Percentiles rank a stretch among this genome's conserved stretches.
Evolutionary conservation across 2,113 vertebrate species (phyloP).

Genomic region (Hippocampus abdominalis): DNA sequence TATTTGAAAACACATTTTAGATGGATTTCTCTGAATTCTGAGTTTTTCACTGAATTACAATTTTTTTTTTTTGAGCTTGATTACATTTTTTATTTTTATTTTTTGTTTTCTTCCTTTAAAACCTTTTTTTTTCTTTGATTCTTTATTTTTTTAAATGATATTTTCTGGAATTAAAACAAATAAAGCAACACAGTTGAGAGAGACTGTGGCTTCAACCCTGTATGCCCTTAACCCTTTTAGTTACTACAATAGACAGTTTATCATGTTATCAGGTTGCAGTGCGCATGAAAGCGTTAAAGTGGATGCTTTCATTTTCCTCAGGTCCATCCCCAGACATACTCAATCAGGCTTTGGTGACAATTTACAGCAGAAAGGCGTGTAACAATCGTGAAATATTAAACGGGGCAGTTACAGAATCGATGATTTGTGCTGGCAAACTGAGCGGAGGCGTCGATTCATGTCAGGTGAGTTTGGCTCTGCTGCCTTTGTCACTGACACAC

Average conservation of each 20-base stretch:
- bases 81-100: not conserved
- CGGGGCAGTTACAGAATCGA: constrained; percentile 71
- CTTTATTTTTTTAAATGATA: too few relatives aligned
- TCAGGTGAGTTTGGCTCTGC: constrained; percentile 73
- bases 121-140: not conserved
- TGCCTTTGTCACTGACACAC: not conserved
- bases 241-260: too few relatives aligned
- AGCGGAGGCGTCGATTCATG: constrained; percentile 80
- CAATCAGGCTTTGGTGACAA: constrained; percentile 69
- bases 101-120: too few relatives aligned
- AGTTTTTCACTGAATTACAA: too few relatives aligned
- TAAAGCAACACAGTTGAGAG: too few relatives aligned
- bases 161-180: too few relatives aligned
- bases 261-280: too few relatives aligned
- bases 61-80: not conserved
- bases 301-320: constrained; percentile 35
- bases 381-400: constrained; percentile 66
- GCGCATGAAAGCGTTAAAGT: not conserved
- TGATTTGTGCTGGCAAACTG: constrained; percentile 86
- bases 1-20: too few relatives aligned
- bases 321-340: constrained; percentile 70
- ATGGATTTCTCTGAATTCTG: too few relatives aligned
- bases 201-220: not conserved
- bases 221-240: too few relatives aligned
- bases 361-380: constrained; percentile 74